Percentiles rank a stretch among this genome's conserved stretches.
Conservation (phyloP, 37 sponge, comb jelly and placozoan genomes). For the Agelas oroides region DNA sequence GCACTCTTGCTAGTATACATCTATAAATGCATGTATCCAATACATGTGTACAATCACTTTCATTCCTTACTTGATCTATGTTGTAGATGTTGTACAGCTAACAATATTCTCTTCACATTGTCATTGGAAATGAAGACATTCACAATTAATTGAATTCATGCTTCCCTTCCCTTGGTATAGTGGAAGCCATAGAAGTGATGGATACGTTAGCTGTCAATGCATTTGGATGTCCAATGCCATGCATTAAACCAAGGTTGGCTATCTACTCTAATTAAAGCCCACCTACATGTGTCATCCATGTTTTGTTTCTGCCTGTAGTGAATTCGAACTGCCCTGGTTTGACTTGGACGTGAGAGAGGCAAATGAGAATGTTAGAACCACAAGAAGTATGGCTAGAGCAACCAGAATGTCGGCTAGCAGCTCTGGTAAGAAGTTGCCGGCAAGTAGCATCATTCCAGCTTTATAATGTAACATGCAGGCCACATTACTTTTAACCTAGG, state of each 20-base stretch:
- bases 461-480: too few species aligned
- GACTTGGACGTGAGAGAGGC: conserved; percentile 52
- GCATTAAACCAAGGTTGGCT: conserved; percentile 47
- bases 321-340: conserved; percentile 66
- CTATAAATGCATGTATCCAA: too few species aligned
- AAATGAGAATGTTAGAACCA: conserved; percentile 45
- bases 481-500: too few species aligned
- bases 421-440: conserved; percentile 21
- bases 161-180: conserved; percentile 33
- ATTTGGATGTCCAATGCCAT: conserved; percentile 65
- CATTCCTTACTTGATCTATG: too few species aligned
- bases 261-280: neutral
- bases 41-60: too few species aligned
- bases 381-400: conserved; percentile 40
- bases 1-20: too few species aligned
- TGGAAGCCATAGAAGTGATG: conserved; percentile 53
- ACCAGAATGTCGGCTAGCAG: conserved; percentile 28
- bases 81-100: too few species aligned
- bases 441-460: too few species aligned
- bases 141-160: neutral
- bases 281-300: neutral
- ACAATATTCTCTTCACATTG: too few species aligned
- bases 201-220: conserved; percentile 56
- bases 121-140: too few species aligned
- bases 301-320: conserved; percentile 2